Evolutionary conservation across 2,797 vertebrate species (phyloP).

Genomic region (Danio jaintianensis): DNA sequence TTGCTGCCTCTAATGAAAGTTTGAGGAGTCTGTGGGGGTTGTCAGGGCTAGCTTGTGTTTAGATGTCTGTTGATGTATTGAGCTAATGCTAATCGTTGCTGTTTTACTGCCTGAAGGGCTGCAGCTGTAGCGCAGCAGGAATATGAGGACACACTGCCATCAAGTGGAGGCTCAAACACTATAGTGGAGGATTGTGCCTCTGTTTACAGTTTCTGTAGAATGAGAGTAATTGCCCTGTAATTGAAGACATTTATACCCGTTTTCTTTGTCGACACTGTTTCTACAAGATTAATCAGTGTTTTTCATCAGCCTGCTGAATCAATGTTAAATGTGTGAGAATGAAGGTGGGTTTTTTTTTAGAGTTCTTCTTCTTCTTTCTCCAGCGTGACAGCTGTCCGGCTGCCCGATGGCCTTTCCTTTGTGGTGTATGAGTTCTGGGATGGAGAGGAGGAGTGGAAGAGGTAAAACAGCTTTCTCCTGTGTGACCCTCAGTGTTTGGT

Average conservation of each 20-base stretch:
- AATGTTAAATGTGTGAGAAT: not conserved
- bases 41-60: slow-evolving; percentile 38
- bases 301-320: not conserved
- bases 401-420: slow-evolving; percentile 90
- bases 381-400: slow-evolving; percentile 89
- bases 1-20: slow-evolving; percentile 48
- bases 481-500: not conserved
- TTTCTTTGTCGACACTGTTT: slow-evolving; percentile 15
- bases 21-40: slow-evolving; percentile 26
- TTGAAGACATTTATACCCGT: not conserved
- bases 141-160: slow-evolving; percentile 50
- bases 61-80: slow-evolving; percentile 43
- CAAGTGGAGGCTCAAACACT: slow-evolving; percentile 51
- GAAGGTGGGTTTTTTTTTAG: slow-evolving; percentile 14
- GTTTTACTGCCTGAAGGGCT: slow-evolving; percentile 11
- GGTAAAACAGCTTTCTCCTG: slow-evolving; percentile 72
- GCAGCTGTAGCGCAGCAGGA: not conserved
- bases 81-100: slow-evolving; percentile 42
- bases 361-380: not conserved
- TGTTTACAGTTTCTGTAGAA: not conserved
- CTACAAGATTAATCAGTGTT: not conserved
- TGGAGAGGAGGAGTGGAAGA: slow-evolving; percentile 94
- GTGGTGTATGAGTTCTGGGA: slow-evolving; percentile 98
- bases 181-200: slow-evolving; percentile 3
- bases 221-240: not conserved